A percentile compares a stretch with the other conserved stretches of the same genome.
These are phyloP conservation scores for Himalopsyche anomala DNA, from an alignment of 2,888 invertebrate species.

Conservation along the genomic window DNA sequence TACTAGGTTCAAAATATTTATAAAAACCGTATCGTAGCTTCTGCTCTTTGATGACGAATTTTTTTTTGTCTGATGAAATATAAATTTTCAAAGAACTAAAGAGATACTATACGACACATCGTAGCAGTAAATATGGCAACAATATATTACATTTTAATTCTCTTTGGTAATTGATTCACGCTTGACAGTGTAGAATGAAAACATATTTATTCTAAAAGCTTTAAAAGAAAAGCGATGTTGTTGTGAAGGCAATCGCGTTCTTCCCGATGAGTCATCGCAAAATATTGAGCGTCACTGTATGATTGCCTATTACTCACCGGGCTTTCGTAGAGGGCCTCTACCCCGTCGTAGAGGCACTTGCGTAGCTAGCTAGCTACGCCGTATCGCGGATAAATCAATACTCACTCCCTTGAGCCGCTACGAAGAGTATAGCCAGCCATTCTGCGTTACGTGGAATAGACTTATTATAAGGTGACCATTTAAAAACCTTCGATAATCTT, in stretches of 20 bases:
- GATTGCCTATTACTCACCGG: constrained; percentile 50
- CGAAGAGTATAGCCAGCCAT: constrained; percentile 23
- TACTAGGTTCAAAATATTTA: too few relatives aligned
- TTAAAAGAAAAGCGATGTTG: background rate
- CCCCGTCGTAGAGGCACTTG: constrained; percentile 34
- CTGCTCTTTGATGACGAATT: too few relatives aligned
- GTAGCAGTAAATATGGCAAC: too few relatives aligned
- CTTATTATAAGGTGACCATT: background rate
- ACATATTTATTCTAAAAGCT: background rate
- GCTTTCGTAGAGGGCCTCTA: constrained; percentile 12
- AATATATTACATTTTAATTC: too few relatives aligned
- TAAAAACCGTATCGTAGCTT: too few relatives aligned
- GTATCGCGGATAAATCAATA: constrained; percentile 36
- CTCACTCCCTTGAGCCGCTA: constrained; percentile 40
- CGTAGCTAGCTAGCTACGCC: constrained; percentile 13
- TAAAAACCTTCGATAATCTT: too few relatives aligned
- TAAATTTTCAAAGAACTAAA: too few relatives aligned
- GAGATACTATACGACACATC: too few relatives aligned
- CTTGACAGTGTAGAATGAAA: background rate
- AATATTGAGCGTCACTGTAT: constrained; percentile 41
- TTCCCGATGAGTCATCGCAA: constrained; percentile 41
- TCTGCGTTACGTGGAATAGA: constrained; percentile 30
- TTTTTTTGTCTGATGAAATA: too few relatives aligned
- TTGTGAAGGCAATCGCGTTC: background rate
- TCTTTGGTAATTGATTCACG: too few relatives aligned